Conservation (phyloP, 35 echinoderm and acorn worm genomes). For the Antedon bifida region DNA sequence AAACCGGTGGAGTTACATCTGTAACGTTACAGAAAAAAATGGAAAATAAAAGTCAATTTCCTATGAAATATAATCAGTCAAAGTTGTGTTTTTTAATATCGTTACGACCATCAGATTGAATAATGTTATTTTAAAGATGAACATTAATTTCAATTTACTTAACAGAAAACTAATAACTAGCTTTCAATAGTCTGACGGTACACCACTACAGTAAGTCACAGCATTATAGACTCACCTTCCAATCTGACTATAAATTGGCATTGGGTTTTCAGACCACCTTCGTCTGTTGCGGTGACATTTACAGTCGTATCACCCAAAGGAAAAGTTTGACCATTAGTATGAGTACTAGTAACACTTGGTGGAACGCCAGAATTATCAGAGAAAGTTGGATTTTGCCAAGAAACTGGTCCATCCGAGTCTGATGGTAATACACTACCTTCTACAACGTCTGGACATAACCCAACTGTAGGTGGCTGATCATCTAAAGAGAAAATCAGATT, state of each 20-base stretch:
- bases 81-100: no score
- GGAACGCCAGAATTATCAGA: slow-evolving; percentile 36
- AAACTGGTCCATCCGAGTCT: background rate
- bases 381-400: slow-evolving; percentile 30
- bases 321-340: slow-evolving; percentile 32
- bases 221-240: background rate
- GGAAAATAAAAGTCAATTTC: background rate
- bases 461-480: background rate
- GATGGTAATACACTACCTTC: background rate
- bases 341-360: background rate
- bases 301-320: slow-evolving; percentile 30
- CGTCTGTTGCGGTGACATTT: slow-evolving; percentile 47
- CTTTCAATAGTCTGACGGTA: no score
- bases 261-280: slow-evolving; percentile 11
- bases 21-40: no score
- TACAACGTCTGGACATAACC: background rate
- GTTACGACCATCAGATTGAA: no score
- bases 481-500: background rate
- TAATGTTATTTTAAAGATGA: no score
- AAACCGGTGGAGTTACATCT: background rate
- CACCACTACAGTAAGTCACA: no score
- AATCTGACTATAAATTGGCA: slow-evolving; percentile 36
- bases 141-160: no score
- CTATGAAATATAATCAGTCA: background rate
- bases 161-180: no score